Percentiles rank a stretch among this genome's conserved stretches.
phyloP scores from a whole-genome alignment of 2,888 invertebrate species.

The Kryphioiulus occultus region DNA sequence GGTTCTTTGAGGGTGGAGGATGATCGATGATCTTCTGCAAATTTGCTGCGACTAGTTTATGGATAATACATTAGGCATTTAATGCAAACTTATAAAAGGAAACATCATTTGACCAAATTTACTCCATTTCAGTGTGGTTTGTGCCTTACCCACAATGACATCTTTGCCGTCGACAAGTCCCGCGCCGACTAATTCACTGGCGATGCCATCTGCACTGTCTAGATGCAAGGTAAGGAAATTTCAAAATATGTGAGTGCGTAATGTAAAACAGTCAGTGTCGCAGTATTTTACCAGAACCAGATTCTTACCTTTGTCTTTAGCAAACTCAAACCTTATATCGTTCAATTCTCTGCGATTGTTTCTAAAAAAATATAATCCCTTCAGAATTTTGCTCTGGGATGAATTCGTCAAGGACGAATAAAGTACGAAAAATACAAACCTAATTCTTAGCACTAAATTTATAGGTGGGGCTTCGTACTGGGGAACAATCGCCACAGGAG shows the following conservation, averaged over 20 bases:
- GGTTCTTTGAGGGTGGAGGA: conserved; percentile 65
- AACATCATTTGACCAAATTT: background rate
- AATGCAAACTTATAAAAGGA: too few species aligned
- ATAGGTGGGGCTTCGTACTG: conserved; percentile 64
- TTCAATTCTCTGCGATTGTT: conserved; percentile 91
- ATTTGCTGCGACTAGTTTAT: conserved; percentile 78
- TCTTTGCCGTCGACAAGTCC: conserved; percentile 90
- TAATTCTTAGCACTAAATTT: conserved; percentile 87
- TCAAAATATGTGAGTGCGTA: background rate
- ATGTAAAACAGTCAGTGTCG: background rate
- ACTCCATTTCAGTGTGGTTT: too few species aligned
- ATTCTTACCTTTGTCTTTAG: conserved; percentile 72
- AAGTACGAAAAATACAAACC: conserved; percentile 66
- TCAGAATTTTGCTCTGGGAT: background rate
- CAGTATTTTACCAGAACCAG: background rate
- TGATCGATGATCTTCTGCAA: conserved; percentile 88
- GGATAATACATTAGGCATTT: background rate
- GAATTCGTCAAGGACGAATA: conserved; percentile 47
- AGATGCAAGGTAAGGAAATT: too few species aligned
- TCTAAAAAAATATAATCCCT: conserved; percentile 65
- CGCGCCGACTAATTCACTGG: conserved; percentile 91
- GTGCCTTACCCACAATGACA: conserved; percentile 71
- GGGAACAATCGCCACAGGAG: conserved; percentile 11
- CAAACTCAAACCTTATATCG: conserved; percentile 97
- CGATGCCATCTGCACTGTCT: conserved; percentile 83